phyloP scores from a whole-genome alignment of 2,797 vertebrate species.

The Lacerta viridis region DNA sequence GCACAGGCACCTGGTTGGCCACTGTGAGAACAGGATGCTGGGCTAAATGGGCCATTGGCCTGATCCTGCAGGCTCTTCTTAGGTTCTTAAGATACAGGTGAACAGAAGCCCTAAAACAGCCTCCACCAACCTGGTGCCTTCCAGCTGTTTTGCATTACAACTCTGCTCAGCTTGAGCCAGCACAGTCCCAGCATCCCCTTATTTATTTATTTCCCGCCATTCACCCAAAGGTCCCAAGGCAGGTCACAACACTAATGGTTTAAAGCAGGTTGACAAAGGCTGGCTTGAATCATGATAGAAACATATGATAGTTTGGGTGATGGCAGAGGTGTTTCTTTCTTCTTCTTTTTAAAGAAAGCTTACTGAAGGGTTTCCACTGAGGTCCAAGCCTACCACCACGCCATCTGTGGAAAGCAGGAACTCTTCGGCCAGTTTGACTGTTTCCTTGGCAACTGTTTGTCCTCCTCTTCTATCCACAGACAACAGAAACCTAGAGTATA shows the following conservation, averaged over 20 bases:
- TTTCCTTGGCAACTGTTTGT: slow-evolving; percentile 89
- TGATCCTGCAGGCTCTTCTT: too few relatives aligned
- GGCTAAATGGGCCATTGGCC: too few relatives aligned
- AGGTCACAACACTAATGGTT: background rate
- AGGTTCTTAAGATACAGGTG: background rate
- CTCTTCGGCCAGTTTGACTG: slow-evolving; percentile 93
- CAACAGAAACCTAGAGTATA: slow-evolving; percentile 87
- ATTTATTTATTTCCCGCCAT: background rate
- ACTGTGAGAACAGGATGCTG: too few relatives aligned
- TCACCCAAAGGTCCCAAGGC: background rate
- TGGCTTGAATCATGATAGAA: background rate
- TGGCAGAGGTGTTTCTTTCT: too few relatives aligned
- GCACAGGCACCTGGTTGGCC: too few relatives aligned
- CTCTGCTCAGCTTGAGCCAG: too few relatives aligned
- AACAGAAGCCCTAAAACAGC: too few relatives aligned
- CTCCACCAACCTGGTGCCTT: too few relatives aligned
- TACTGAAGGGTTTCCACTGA: slow-evolving; percentile 95
- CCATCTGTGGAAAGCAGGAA: slow-evolving; percentile 89
- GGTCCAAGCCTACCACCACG: slow-evolving; percentile 92
- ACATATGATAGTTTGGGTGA: background rate
- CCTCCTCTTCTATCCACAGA: slow-evolving; percentile 93
- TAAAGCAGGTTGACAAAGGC: background rate
- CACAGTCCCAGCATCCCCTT: too few relatives aligned
- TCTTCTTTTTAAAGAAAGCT: slow-evolving; percentile 65
- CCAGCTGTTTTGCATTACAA: too few relatives aligned